A percentile compares a stretch with the other conserved stretches of the same genome.
phyloP scores from a whole-genome alignment of 1,140 invertebrate genomes.

The Macrostomum lignano region DNA sequence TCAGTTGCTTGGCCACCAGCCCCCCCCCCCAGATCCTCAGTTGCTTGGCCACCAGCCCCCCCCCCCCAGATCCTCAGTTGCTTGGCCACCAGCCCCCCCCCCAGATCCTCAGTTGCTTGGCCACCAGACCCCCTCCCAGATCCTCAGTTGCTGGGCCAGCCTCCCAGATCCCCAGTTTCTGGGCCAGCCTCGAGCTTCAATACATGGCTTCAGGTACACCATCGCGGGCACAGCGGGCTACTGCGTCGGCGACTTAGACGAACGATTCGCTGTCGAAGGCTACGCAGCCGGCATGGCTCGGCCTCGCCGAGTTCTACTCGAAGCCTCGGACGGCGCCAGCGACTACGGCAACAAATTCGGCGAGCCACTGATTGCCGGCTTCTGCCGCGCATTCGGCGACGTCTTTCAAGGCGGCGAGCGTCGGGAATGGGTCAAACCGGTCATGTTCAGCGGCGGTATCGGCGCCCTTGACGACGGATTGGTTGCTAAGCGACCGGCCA shows the following conservation, averaged over 20 bases:
- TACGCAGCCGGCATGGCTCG: constrained; percentile 68
- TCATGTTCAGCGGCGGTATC: constrained; percentile 88
- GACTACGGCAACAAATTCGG: constrained; percentile 99
- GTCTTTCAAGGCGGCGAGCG: constrained; percentile 36
- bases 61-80: too few species aligned
- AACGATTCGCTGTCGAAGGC: constrained; percentile 34
- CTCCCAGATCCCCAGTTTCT: too few species aligned
- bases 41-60: too few species aligned
- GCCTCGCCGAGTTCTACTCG: constrained; percentile 46
- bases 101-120: too few species aligned
- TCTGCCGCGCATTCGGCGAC: constrained; percentile 61
- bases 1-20: too few species aligned
- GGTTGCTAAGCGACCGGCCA: too few species aligned
- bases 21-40: too few species aligned
- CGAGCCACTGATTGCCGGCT: constrained; percentile 66
- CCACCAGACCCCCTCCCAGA: too few species aligned
- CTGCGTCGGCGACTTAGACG: constrained; percentile 62
- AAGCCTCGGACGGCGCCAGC: constrained; percentile 84
- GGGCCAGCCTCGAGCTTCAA: too few species aligned
- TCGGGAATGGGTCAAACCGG: constrained; percentile 79
- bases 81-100: too few species aligned
- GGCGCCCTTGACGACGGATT: constrained; percentile 55
- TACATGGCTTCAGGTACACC: too few species aligned
- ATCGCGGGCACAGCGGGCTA: constrained; percentile 86
- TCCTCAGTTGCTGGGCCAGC: too few species aligned